A percentile compares a stretch with the other conserved stretches of the same genome.
Evolutionary conservation across 1,140 invertebrate species (phyloP).

Genomic region (Samia ricini): DNA sequence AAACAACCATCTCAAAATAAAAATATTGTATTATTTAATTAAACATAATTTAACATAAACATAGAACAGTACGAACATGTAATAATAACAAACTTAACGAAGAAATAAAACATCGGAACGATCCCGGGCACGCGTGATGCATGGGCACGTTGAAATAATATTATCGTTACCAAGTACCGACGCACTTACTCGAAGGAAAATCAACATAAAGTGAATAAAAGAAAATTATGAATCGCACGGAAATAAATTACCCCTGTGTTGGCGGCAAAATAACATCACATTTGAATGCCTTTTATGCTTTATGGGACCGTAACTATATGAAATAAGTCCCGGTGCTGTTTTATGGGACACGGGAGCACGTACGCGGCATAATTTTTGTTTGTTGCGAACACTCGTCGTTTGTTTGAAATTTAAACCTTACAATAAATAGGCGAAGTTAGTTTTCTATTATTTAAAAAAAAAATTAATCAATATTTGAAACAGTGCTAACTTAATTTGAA

Average conservation of each 20-base stretch:
- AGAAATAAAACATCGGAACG: slow-evolving; percentile 55
- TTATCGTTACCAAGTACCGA: slow-evolving; percentile 73
- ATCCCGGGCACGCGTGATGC: slow-evolving; percentile 51
- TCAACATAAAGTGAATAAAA: slow-evolving; percentile 78
- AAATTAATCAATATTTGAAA: too few species aligned
- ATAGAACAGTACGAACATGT: slow-evolving; percentile 10
- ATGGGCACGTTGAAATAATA: slow-evolving; percentile 76
- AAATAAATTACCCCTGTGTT: slow-evolving; percentile 76
- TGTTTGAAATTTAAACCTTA: slow-evolving; percentile 6
- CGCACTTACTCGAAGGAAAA: slow-evolving; percentile 71
- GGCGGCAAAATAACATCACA: slow-evolving; percentile 78
- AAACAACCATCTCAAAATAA: too few species aligned
- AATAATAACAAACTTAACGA: slow-evolving; percentile 31
- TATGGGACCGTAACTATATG: slow-evolving; percentile 74
- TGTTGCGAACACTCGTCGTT: slow-evolving; percentile 24
- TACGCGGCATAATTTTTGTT: slow-evolving; percentile 69
- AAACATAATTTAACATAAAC: neutral
- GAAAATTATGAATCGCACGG: slow-evolving; percentile 76
- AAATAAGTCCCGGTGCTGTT: slow-evolving; percentile 67
- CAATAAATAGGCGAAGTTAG: too few species aligned
- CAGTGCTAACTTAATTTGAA: too few species aligned
- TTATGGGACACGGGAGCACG: slow-evolving; percentile 71
- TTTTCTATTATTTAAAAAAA: too few species aligned
- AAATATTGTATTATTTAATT: neutral
- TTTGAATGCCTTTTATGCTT: slow-evolving; percentile 77